A percentile compares a stretch with the other conserved stretches of the same genome.
Conservation (phyloP, 1,140 invertebrate species). For the Solen grandis region DNA sequence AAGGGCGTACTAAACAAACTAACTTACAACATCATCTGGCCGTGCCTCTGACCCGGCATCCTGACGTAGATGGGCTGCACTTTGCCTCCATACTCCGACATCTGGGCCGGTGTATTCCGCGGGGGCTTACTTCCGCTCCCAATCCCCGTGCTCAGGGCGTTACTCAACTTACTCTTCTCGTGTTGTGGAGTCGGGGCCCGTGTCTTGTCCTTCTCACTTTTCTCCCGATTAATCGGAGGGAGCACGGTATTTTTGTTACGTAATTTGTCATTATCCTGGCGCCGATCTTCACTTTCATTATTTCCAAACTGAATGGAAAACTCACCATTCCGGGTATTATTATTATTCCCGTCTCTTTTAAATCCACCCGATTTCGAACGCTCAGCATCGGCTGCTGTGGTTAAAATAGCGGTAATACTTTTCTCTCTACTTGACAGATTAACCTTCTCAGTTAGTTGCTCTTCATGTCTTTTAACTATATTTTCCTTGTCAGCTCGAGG, state of each 20-base stretch:
- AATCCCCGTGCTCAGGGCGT: background rate
- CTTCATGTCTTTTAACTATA: too few species aligned
- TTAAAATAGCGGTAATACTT: background rate
- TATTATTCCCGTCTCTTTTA: too few species aligned
- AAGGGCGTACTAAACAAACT: background rate
- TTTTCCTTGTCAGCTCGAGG: background rate
- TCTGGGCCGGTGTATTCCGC: conserved; percentile 3
- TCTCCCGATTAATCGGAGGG: background rate
- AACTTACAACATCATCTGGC: conserved; percentile 57
- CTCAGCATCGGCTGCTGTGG: background rate
- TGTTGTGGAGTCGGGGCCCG: too few species aligned
- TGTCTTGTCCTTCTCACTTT: background rate
- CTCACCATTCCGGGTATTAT: too few species aligned
- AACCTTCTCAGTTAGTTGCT: too few species aligned
- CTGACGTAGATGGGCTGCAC: conserved; percentile 45
- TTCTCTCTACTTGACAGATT: background rate
- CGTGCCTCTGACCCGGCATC: conserved; percentile 42
- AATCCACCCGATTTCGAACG: background rate
- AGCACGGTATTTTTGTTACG: background rate
- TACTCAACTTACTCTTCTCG: background rate
- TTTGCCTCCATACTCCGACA: conserved; percentile 6
- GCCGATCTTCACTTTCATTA: background rate
- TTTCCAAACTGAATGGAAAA: too few species aligned
- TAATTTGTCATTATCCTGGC: background rate
- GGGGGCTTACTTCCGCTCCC: conserved; percentile 11